Percentiles rank a stretch among this genome's conserved stretches.
phyloP scores from a whole-genome alignment of 2,888 invertebrate genomes.

The Caenorhabditis becei region DNA sequence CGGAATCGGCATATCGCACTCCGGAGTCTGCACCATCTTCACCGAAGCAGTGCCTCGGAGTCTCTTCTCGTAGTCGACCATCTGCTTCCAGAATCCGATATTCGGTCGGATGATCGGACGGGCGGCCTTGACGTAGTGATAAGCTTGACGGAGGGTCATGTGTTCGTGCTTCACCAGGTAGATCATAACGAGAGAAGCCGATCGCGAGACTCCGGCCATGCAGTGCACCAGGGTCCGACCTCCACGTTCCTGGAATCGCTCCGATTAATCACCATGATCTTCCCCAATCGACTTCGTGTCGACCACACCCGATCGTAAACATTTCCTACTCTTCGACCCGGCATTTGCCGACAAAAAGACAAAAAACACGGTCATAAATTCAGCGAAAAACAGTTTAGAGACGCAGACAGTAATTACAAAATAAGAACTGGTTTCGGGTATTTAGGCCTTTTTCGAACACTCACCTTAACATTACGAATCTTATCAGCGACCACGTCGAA shows the following conservation, averaged over 20 bases:
- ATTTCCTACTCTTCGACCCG: no score
- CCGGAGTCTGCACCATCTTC: constrained; percentile 77
- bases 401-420: no score
- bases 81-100: constrained; percentile 92
- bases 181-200: constrained; percentile 90
- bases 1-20: constrained; percentile 79
- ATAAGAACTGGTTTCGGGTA: no score
- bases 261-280: neutral
- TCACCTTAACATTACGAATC: constrained; percentile 77
- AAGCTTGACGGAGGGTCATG: constrained; percentile 86
- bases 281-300: no score
- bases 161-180: constrained; percentile 91
- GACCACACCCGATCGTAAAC: no score
- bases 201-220: constrained; percentile 92
- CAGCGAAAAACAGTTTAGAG: no score
- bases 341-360: no score
- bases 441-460: neutral
- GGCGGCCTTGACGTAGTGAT: constrained; percentile 83
- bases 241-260: constrained; percentile 74
- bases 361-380: no score
- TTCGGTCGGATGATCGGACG: constrained; percentile 92
- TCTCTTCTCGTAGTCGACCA: constrained; percentile 88
- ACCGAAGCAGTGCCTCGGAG: constrained; percentile 69
- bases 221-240: constrained; percentile 91
- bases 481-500: constrained; percentile 85